These are phyloP conservation scores for Microplitis deprimator DNA, from an alignment of 2,888 invertebrate genomes.

Conservation along the genomic window DNA sequence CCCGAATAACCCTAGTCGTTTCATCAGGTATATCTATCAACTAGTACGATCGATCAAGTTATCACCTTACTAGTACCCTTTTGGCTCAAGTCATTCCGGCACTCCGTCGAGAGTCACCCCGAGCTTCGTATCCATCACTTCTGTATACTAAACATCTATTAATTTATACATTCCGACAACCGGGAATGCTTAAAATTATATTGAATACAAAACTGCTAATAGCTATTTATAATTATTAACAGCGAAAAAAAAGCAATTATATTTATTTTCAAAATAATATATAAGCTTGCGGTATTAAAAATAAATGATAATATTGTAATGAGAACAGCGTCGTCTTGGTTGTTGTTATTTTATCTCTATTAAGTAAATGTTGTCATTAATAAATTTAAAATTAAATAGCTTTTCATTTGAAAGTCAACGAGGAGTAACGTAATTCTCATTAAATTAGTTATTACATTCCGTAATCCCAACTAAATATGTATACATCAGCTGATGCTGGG, in stretches of 20 bases:
- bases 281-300: not conserved
- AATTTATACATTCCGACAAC: not conserved
- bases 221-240: too few species aligned
- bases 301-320: not conserved
- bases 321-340: not conserved
- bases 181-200: not conserved
- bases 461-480: not conserved
- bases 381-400: not conserved
- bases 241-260: too few species aligned
- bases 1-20: conserved; percentile 10
- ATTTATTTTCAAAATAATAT: not conserved
- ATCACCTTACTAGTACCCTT: conserved; percentile 4
- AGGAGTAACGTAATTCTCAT: not conserved
- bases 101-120: not conserved
- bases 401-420: not conserved
- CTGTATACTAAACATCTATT: not conserved
- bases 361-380: not conserved
- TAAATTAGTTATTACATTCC: not conserved
- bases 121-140: not conserved
- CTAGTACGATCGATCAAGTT: conserved; percentile 30
- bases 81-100: not conserved
- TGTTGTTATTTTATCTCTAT: not conserved
- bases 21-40: conserved; percentile 21
- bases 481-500: not conserved
- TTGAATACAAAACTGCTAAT: not conserved